Percentiles rank a stretch among this genome's conserved stretches.
These are phyloP conservation scores for Orgyia antiqua DNA, from an alignment of 2,888 invertebrate species.

Conservation along the genomic window DNA sequence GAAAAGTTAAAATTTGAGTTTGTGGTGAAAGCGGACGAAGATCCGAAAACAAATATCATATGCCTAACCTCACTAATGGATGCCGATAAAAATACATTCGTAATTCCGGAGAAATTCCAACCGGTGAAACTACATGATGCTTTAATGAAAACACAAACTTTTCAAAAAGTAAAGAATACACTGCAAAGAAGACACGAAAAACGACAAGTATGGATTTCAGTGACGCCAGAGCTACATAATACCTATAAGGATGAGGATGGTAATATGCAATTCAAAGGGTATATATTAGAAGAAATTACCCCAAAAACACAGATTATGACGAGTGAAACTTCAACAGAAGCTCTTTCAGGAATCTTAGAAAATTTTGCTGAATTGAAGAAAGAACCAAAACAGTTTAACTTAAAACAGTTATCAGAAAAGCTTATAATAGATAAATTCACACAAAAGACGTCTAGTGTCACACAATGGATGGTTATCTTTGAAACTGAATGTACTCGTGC, in stretches of 20 bases:
- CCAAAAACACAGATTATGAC: not conserved
- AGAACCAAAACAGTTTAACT: not conserved
- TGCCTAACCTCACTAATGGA: constrained; percentile 20
- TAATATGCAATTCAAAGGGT: constrained; percentile 20
- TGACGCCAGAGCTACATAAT: constrained; percentile 10
- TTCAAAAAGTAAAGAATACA: constrained; percentile 11
- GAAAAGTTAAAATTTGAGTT: constrained; percentile 2
- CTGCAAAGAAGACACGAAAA: constrained; percentile 13
- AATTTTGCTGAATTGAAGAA: constrained; percentile 1
- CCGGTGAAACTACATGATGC: constrained; percentile 10
- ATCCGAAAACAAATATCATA: constrained; percentile 17
- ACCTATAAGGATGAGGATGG: constrained; percentile 14
- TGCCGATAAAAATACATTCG: constrained; percentile 8
- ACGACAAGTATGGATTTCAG: constrained; percentile 19
- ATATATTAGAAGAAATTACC: constrained; percentile 12
- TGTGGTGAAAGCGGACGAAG: no score
- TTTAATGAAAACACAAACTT: constrained; percentile 11
- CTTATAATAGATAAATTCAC: constrained; percentile 10
- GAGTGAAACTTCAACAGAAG: not conserved
- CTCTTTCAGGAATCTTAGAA: not conserved
- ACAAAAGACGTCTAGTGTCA: constrained; percentile 10
- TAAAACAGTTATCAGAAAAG: constrained; percentile 1
- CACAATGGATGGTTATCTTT: constrained; percentile 15
- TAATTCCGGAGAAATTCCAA: constrained; percentile 17
- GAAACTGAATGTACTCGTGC: constrained; percentile 14